These are phyloP conservation scores for Sphaerophoria taeniata DNA, from an alignment of 2,888 invertebrate species.

Conservation along the genomic window DNA sequence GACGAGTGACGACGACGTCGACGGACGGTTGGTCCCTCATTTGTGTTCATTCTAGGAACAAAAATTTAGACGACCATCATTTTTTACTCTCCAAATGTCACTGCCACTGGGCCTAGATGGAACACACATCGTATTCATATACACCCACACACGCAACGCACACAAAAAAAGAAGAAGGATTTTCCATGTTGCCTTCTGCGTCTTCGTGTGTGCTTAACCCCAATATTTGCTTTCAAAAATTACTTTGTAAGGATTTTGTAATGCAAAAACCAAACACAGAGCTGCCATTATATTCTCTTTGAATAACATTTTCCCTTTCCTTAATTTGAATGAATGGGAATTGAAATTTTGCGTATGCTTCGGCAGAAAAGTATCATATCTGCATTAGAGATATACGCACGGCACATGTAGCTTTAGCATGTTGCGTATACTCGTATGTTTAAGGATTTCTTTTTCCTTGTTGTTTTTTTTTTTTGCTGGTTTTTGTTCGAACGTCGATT, in stretches of 20 bases:
- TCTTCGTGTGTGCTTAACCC: not conserved
- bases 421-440: not conserved
- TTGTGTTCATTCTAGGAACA: not conserved
- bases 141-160: no score
- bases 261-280: conserved; percentile 16
- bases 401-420: not conserved
- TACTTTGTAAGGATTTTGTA: conserved; percentile 21
- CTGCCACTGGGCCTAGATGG: conserved; percentile 4
- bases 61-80: no score
- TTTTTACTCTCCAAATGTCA: conserved; percentile 1
- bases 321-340: conserved; percentile 14
- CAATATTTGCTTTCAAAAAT: conserved; percentile 16
- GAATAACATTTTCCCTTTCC: not conserved
- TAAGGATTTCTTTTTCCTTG: not conserved
- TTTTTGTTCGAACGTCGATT: conserved; percentile 1
- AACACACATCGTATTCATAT: not conserved
- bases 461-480: no score
- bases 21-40: no score
- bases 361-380: not conserved
- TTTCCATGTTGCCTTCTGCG: not conserved
- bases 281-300: not conserved
- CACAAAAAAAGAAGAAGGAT: not conserved
- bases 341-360: not conserved
- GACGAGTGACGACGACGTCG: no score
- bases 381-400: conserved; percentile 4